A percentile compares a stretch with the other conserved stretches of the same genome.
Evolutionary conservation across 2,797 vertebrate species (phyloP).

Genomic region (Perodicticus potto): DNA sequence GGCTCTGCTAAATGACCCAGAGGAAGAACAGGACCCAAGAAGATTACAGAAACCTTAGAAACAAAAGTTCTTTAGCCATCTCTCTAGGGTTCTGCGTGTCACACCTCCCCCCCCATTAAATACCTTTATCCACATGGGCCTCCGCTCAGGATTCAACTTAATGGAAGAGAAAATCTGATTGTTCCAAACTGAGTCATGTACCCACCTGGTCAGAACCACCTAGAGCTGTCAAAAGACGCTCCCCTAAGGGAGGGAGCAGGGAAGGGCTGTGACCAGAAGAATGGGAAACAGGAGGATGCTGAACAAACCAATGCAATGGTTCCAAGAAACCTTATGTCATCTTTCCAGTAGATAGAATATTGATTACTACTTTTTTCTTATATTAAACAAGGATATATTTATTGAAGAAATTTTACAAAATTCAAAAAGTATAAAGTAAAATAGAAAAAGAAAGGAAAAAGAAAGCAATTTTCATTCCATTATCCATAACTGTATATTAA

Average conservation of each 20-base stretch:
- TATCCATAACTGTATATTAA: neutral
- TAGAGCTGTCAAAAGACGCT: neutral
- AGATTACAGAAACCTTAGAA: constrained; percentile 2
- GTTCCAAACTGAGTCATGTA: neutral
- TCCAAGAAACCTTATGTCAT: neutral
- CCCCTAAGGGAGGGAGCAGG: neutral
- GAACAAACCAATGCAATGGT: neutral
- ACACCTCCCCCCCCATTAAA: neutral
- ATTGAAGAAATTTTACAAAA: neutral
- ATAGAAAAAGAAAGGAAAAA: neutral
- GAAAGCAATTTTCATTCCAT: neutral
- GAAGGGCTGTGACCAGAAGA: neutral
- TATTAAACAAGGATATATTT: neutral
- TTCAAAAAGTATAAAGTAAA: constrained; percentile 14
- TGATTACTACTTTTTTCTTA: neutral
- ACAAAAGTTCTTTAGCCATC: neutral
- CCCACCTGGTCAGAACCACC: neutral
- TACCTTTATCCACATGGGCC: neutral
- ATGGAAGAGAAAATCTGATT: constrained; percentile 7
- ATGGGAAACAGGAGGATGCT: neutral
- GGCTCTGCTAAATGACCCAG: neutral
- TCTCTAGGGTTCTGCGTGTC: neutral
- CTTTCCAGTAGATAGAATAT: neutral
- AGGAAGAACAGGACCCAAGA: neutral
- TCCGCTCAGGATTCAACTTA: neutral